These are phyloP conservation scores for Microcaecilia unicolor DNA, from an alignment of 2,797 vertebrate species.

Conservation along the genomic window DNA sequence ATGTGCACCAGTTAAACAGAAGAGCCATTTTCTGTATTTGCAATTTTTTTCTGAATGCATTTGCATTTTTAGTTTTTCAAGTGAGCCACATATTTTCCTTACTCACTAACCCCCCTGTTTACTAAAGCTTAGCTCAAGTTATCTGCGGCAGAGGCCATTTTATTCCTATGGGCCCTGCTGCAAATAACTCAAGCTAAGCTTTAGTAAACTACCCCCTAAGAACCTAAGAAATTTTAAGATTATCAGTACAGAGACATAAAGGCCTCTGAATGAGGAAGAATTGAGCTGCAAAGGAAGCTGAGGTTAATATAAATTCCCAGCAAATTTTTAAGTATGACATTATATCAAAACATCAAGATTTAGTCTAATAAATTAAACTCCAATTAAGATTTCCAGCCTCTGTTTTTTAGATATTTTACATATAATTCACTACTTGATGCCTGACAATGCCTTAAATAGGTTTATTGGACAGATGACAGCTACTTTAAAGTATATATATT, in stretches of 20 bases:
- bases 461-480: too few species aligned
- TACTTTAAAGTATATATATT: too few species aligned
- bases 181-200: too few species aligned
- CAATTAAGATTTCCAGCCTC: too few species aligned
- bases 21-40: not conserved
- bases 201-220: too few species aligned
- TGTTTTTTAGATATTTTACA: too few species aligned
- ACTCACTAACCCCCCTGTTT: too few species aligned
- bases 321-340: conserved; percentile 1
- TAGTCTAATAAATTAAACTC: not conserved
- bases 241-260: not conserved
- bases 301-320: not conserved
- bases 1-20: not conserved
- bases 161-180: too few species aligned
- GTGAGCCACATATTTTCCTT: not conserved
- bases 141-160: too few species aligned
- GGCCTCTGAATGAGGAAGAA: not conserved
- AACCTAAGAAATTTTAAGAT: conserved; percentile 1
- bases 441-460: too few species aligned
- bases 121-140: too few species aligned
- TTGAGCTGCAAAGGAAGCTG: not conserved
- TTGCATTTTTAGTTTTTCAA: not conserved
- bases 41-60: not conserved
- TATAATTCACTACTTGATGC: too few species aligned
- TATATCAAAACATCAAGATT: not conserved